These are phyloP conservation scores for Saxidomus purpurata DNA, from an alignment of 1,140 invertebrate species.

Conservation along the genomic window DNA sequence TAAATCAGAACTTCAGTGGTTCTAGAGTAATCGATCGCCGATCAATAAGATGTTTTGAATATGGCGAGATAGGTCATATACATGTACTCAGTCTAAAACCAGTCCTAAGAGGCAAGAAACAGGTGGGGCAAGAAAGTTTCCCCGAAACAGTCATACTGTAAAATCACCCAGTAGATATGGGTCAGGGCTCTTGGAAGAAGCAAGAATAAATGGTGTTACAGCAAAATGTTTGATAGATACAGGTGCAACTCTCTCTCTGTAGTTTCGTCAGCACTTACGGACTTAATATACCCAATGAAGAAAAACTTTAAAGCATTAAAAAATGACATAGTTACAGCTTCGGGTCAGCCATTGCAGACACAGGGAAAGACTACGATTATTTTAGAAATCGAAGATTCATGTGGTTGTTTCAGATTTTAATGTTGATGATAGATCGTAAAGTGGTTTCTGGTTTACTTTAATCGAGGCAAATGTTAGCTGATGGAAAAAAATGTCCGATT, in stretches of 20 bases:
- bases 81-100: too few species aligned
- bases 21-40: too few species aligned
- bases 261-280: not conserved
- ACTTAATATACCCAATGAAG: not conserved
- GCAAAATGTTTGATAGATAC: not conserved
- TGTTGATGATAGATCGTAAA: too few species aligned
- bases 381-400: not conserved
- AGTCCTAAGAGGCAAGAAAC: not conserved
- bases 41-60: not conserved
- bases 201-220: not conserved
- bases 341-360: not conserved
- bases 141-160: not conserved
- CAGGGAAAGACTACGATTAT: not conserved
- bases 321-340: not conserved
- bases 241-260: not conserved
- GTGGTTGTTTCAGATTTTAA: not conserved
- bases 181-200: not conserved
- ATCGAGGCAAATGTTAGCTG: too few species aligned
- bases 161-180: not conserved
- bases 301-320: not conserved
- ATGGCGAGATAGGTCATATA: not conserved
- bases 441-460: too few species aligned
- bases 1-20: too few species aligned
- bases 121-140: not conserved
- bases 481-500: too few species aligned